Conservation (phyloP, 1,140 invertebrate species). For the Micrasema minimum region DNA sequence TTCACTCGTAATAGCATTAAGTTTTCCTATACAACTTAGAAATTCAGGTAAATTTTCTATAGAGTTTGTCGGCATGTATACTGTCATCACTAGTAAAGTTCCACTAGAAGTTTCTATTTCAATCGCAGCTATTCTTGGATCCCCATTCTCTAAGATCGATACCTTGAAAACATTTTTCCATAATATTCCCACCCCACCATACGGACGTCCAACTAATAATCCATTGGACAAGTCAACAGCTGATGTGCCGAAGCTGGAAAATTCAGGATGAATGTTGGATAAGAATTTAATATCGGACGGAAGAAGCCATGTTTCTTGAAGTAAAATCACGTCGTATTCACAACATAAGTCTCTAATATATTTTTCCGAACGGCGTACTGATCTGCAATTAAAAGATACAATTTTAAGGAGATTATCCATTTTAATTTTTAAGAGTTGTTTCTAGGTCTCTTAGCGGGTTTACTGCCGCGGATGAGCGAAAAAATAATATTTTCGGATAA, state of each 20-base stretch:
- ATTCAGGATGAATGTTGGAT: neutral
- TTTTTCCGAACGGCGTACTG: neutral
- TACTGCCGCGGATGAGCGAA: too few relatives aligned
- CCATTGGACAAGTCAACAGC: neutral
- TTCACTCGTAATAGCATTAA: neutral
- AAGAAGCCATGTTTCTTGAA: constrained; percentile 4
- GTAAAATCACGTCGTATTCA: neutral
- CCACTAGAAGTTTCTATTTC: neutral
- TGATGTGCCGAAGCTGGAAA: neutral
- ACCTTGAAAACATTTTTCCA: neutral
- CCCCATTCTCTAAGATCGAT: neutral
- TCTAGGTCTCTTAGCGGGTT: too few relatives aligned
- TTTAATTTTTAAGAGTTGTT: too few relatives aligned
- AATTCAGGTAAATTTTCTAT: too few relatives aligned
- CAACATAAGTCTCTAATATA: neutral
- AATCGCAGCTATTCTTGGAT: neutral
- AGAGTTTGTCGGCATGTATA: too few relatives aligned
- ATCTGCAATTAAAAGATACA: too few relatives aligned
- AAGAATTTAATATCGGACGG: neutral
- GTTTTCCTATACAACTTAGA: neutral
- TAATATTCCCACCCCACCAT: neutral
- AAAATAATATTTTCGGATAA: too few relatives aligned
- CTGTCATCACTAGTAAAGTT: neutral
- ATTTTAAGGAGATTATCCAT: too few relatives aligned
- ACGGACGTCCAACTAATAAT: neutral